Evolutionary conservation across 2,888 invertebrate species (phyloP).

Genomic region (Drosophila flavopinicola): DNA sequence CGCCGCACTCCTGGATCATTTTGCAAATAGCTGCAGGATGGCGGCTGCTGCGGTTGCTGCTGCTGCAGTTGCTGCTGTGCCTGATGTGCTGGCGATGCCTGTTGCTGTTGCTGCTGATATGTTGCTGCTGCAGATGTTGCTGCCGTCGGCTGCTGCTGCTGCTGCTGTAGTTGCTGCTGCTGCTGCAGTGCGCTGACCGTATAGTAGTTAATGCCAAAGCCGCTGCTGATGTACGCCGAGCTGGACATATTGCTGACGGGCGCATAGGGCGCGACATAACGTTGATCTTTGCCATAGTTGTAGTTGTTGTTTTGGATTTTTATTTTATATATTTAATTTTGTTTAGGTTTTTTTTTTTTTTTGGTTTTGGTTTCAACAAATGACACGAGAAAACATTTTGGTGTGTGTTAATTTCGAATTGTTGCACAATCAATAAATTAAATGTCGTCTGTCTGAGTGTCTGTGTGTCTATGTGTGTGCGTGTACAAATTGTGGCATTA

Average conservation of each 20-base stretch:
- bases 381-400: conserved; percentile 72
- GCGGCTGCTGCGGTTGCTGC: conserved; percentile 40
- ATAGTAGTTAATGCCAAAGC: conserved; percentile 82
- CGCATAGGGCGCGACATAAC: conserved; percentile 58
- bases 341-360: conserved; percentile 19
- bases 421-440: conserved; percentile 53
- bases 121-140: conserved; percentile 27
- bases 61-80: conserved; percentile 40
- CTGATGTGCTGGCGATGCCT: conserved; percentile 47
- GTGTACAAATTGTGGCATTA: conserved; percentile 28
- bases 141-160: conserved; percentile 38
- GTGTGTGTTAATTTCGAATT: conserved; percentile 66
- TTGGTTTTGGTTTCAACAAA: conserved; percentile 54
- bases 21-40: conserved; percentile 51
- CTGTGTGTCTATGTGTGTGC: conserved; percentile 5
- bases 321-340: conserved; percentile 12
- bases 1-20: conserved; percentile 88
- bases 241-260: conserved; percentile 77
- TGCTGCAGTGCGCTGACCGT: conserved; percentile 59
- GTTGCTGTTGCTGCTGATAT: conserved; percentile 45
- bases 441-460: conserved; percentile 25
- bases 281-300: conserved; percentile 71
- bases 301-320: conserved; percentile 27
- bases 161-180: conserved; percentile 55
- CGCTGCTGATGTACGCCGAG: conserved; percentile 78